Evolutionary conservation across 2,888 invertebrate species (phyloP).

Genomic region (Diplazon laetatorius): DNA sequence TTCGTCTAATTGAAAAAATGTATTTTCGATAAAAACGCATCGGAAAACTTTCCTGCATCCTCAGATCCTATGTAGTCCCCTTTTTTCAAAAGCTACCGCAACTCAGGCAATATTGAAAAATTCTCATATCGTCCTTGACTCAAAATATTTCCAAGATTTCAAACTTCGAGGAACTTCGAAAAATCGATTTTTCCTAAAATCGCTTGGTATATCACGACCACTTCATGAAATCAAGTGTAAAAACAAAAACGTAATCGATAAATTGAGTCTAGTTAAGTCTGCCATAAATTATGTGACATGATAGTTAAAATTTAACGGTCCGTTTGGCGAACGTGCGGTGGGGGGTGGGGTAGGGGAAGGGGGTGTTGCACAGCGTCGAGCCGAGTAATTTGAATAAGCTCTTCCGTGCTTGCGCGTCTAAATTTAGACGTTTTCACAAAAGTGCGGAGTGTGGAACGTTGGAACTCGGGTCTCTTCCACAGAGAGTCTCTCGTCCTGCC

Average conservation of each 20-base stretch:
- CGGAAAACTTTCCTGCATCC: no score
- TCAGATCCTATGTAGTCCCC: no score
- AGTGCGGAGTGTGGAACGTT: constrained; percentile 14
- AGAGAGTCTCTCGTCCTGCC: constrained; percentile 5
- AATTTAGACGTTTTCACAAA: constrained; percentile 41
- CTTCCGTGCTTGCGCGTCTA: constrained; percentile 40
- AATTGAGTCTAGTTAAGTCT: no score
- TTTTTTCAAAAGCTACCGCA: no score
- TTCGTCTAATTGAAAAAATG: no score
- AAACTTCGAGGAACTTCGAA: background rate
- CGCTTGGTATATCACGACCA: no score
- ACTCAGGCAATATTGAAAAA: no score
- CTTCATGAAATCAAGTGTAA: no score
- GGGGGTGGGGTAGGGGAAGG: no score
- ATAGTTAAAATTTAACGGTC: constrained; percentile 67
- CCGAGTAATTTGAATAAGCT: constrained; percentile 75
- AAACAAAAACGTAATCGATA: no score
- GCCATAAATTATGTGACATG: constrained; percentile 44
- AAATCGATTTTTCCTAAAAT: background rate
- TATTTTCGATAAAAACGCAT: no score
- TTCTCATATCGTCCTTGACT: background rate
- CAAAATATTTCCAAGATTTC: background rate
- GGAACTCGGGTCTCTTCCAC: background rate
- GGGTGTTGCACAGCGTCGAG: constrained; percentile 64
- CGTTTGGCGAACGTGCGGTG: constrained; percentile 66